Evolutionary conservation across 2,797 vertebrate genomes (phyloP).

Genomic region (Menidia menidia): DNA sequence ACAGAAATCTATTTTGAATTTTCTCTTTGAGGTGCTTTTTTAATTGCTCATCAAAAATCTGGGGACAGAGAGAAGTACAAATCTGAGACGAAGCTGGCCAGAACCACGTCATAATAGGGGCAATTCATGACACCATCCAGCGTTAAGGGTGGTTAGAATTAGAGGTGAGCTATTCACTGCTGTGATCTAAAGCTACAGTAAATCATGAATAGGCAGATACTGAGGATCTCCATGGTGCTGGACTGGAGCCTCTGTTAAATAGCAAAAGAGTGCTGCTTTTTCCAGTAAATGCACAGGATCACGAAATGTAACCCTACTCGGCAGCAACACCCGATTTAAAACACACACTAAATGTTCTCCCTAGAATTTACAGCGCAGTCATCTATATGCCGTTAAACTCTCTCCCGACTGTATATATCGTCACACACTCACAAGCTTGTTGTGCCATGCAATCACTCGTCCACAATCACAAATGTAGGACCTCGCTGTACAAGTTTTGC

Average conservation of each 20-base stretch:
- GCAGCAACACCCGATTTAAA: slow-evolving; percentile 66
- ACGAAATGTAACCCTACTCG: slow-evolving; percentile 35
- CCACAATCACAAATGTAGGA: slow-evolving; percentile 21
- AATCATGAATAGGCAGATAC: slow-evolving; percentile 45
- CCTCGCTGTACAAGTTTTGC: slow-evolving; percentile 23
- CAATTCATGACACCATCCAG: slow-evolving; percentile 36
- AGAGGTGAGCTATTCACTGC: slow-evolving; percentile 26
- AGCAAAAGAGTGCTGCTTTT: slow-evolving; percentile 48
- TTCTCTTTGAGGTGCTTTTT: slow-evolving; percentile 10
- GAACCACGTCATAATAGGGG: slow-evolving; percentile 33
- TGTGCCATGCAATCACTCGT: slow-evolving; percentile 27
- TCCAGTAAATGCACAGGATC: slow-evolving; percentile 37
- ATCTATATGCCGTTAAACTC: slow-evolving; percentile 67
- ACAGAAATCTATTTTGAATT: slow-evolving; percentile 8
- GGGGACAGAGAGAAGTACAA: not conserved
- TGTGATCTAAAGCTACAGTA: slow-evolving; percentile 39
- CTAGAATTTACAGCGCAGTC: slow-evolving; percentile 68
- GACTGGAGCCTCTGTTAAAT: slow-evolving; percentile 42
- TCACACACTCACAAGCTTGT: slow-evolving; percentile 44
- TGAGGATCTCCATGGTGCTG: slow-evolving; percentile 43
- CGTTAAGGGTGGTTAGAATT: slow-evolving; percentile 27
- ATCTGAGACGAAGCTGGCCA: slow-evolving; percentile 5
- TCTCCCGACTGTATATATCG: slow-evolving; percentile 50
- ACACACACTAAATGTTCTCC: slow-evolving; percentile 55
- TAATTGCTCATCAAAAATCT: not conserved